Percentiles rank a stretch among this genome's conserved stretches.
Evolutionary conservation across 2,888 invertebrate genomes (phyloP).

Genomic region (Ptycholaimellus sp.): DNA sequence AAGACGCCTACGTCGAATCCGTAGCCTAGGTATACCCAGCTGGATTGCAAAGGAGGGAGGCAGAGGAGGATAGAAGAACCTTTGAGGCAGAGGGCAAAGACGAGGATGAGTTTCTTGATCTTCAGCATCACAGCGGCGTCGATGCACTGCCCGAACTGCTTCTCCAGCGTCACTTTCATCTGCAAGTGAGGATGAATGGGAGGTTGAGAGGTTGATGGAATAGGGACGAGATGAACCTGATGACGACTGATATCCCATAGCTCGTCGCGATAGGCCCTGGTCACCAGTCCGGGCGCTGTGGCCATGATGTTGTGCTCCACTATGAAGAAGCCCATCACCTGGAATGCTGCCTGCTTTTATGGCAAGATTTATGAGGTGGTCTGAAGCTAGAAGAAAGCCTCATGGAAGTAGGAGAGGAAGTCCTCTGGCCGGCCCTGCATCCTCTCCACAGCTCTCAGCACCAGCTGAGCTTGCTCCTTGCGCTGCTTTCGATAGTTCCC

Average conservation of each 20-base stretch:
- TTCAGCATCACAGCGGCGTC: conserved; percentile 72
- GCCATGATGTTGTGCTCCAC: conserved; percentile 89
- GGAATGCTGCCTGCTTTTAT: no score
- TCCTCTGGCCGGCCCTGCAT: conserved; percentile 40
- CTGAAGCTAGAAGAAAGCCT: no score
- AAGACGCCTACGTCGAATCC: conserved; percentile 71
- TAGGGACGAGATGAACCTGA: no score
- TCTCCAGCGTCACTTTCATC: no score
- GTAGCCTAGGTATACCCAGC: no score
- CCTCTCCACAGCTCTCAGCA: conserved; percentile 61
- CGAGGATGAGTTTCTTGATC: conserved; percentile 79
- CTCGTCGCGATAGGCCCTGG: conserved; percentile 65
- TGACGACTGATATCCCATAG: conserved; percentile 61
- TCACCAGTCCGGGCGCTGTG: conserved; percentile 66
- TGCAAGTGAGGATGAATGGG: no score
- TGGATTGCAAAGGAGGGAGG: no score
- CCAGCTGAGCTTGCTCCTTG: conserved; percentile 71
- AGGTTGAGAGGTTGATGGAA: no score
- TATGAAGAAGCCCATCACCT: conserved; percentile 69
- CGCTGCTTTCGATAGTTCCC: conserved; percentile 72
- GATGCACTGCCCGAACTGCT: conserved; percentile 65
- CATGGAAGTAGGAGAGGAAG: conserved; percentile 78
- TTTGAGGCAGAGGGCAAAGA: conserved; percentile 72
- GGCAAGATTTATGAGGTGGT: no score
- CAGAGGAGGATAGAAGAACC: no score